Conservation (phyloP, 2,797 vertebrate species). For the Tachyglossus aculeatus region DNA sequence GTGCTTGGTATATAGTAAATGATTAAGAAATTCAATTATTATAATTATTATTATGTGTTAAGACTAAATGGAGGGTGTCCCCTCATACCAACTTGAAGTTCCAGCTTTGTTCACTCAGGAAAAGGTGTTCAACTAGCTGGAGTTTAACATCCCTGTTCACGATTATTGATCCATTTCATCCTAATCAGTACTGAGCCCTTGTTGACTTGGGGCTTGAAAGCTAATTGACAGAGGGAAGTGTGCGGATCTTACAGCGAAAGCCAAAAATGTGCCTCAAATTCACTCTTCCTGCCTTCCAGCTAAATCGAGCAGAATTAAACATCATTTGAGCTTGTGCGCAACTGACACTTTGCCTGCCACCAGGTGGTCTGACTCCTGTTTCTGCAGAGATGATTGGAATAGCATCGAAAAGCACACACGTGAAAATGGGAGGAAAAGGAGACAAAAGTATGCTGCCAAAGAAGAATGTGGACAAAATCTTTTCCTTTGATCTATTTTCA, state of each 20-base stretch:
- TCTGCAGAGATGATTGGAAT: background rate
- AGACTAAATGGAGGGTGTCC: too few relatives aligned
- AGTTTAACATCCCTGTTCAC: background rate
- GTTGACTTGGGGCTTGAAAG: background rate
- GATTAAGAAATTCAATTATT: too few relatives aligned
- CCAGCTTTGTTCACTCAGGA: too few relatives aligned
- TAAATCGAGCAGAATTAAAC: background rate
- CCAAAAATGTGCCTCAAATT: background rate
- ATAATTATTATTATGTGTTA: too few relatives aligned
- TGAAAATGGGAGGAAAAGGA: background rate
- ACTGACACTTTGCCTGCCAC: background rate
- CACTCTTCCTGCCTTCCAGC: background rate
- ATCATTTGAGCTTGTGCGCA: background rate
- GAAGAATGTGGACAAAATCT: background rate
- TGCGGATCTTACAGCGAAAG: background rate
- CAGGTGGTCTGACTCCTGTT: background rate
- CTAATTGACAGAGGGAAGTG: background rate
- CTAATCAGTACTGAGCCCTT: background rate
- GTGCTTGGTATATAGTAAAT: too few relatives aligned
- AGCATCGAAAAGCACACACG: background rate
- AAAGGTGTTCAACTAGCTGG: too few relatives aligned
- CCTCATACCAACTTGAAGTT: too few relatives aligned
- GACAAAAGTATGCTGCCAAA: background rate
- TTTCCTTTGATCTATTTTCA: background rate
- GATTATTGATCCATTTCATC: background rate